Conservation (phyloP, 92 coral and sea anemone species). For the Pocillopora grandis region DNA sequence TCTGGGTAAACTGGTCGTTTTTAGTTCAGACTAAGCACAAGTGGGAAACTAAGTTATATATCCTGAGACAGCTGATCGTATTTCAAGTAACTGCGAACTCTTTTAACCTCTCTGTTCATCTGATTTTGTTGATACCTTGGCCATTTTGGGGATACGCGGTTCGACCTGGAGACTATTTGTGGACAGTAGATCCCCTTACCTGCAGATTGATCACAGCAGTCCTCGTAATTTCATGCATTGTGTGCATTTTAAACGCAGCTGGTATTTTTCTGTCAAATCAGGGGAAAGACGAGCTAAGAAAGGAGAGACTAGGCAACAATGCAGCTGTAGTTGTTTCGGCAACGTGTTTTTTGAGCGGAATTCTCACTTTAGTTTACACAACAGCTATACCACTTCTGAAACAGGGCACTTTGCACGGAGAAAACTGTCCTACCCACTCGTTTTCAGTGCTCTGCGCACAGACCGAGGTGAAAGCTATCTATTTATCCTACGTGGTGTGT, state of each 20-base stretch:
- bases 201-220: conserved; percentile 27
- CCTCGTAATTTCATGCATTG: conserved; percentile 3
- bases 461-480: not conserved
- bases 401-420: not conserved
- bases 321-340: not conserved
- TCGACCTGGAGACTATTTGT: conserved; percentile 20
- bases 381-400: not conserved
- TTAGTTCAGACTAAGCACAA: conserved; percentile 4
- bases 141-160: conserved; percentile 25
- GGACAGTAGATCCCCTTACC: conserved; percentile 12
- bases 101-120: conserved; percentile 4
- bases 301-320: conserved; percentile 26
- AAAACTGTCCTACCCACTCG: conserved; percentile 31
- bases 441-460: conserved; percentile 17
- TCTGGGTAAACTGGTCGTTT: conserved; percentile 25
- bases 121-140: conserved; percentile 26
- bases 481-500: not conserved
- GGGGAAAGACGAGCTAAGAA: conserved; percentile 17
- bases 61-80: conserved; percentile 12
- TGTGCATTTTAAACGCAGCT: conserved; percentile 19
- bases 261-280: conserved; percentile 24
- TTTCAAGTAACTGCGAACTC: conserved; percentile 19
- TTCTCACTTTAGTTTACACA: conserved; percentile 4
- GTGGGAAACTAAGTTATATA: not conserved
- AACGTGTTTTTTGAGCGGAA: not conserved